phyloP scores from a whole-genome alignment of 1,140 invertebrate species.

The Drosophila parabipectinata region DNA sequence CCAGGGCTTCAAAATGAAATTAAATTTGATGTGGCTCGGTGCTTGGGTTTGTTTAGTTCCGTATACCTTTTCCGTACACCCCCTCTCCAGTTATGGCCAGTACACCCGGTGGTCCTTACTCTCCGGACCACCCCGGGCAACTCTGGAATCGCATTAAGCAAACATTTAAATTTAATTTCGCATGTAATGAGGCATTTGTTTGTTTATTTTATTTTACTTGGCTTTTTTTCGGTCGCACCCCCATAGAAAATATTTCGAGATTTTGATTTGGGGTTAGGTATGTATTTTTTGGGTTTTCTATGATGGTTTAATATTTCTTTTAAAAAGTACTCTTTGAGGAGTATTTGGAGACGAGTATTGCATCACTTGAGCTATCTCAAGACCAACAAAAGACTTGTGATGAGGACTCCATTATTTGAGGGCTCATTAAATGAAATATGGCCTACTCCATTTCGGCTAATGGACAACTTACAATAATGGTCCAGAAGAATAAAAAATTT shows the following conservation, averaged over 20 bases:
- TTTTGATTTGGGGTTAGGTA: constrained; percentile 27
- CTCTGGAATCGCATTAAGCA: constrained; percentile 80
- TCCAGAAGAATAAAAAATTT: constrained; percentile 41
- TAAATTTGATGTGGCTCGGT: constrained; percentile 75
- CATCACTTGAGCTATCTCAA: background rate
- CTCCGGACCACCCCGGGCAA: constrained; percentile 47
- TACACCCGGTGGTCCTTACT: constrained; percentile 15
- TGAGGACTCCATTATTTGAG: constrained; percentile 61
- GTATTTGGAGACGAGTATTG: background rate
- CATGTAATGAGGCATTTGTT: constrained; percentile 84
- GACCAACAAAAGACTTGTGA: constrained; percentile 4
- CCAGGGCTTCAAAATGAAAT: constrained; percentile 80
- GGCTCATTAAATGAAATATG: constrained; percentile 84
- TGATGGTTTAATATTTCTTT: constrained; percentile 16
- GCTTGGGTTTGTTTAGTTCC: constrained; percentile 71
- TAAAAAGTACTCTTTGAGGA: constrained; percentile 16
- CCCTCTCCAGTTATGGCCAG: constrained; percentile 23
- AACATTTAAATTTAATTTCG: constrained; percentile 84
- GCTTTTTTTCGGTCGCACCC: constrained; percentile 26
- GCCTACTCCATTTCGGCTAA: constrained; percentile 82
- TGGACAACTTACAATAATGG: constrained; percentile 56
- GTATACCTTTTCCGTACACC: constrained; percentile 48
- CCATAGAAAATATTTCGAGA: constrained; percentile 11
- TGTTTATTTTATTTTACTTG: constrained; percentile 71
- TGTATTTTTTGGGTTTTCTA: constrained; percentile 23